Evolutionary conservation across 2,113 vertebrate species (phyloP).

Genomic region (Arothron firmamentum): DNA sequence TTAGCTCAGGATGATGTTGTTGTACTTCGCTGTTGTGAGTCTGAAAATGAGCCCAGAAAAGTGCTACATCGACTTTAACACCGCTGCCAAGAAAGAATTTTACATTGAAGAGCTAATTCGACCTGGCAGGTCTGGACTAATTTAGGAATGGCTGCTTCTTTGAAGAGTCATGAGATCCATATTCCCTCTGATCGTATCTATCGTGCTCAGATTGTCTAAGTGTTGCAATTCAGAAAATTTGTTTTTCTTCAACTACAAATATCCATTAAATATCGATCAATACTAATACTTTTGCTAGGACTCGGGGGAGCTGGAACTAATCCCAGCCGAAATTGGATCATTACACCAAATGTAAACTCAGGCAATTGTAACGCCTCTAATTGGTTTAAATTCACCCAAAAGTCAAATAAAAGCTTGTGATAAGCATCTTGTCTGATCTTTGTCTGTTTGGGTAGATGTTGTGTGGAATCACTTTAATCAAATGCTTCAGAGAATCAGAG

Average conservation of each 20-base stretch:
- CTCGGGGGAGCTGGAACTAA: too few relatives aligned
- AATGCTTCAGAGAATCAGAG: too few relatives aligned
- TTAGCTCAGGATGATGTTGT: constrained; percentile 47
- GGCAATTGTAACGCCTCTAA: too few relatives aligned
- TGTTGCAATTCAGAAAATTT: constrained; percentile 4
- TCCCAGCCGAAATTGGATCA: too few relatives aligned
- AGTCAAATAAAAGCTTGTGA: too few relatives aligned
- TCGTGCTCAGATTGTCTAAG: constrained; percentile 14
- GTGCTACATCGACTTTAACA: constrained; percentile 38
- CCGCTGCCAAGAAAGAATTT: constrained; percentile 48
- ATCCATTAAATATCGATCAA: not conserved
- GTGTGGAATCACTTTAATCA: too few relatives aligned
- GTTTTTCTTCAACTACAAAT: constrained; percentile 2
- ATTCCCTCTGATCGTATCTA: constrained; percentile 17
- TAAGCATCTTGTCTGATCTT: too few relatives aligned
- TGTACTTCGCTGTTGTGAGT: constrained; percentile 46
- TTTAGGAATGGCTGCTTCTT: constrained; percentile 11
- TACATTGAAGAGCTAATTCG: constrained; percentile 31
- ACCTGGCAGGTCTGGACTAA: constrained; percentile 36
- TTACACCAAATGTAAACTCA: too few relatives aligned
- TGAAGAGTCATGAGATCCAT: constrained; percentile 21
- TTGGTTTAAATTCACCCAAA: too few relatives aligned
- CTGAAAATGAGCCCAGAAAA: constrained; percentile 35
- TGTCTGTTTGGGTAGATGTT: too few relatives aligned
- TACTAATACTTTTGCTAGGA: too few relatives aligned